A percentile compares a stretch with the other conserved stretches of the same genome.
phyloP scores from a whole-genome alignment of 2,113 vertebrate genomes.

The Xenopus laevis region DNA sequence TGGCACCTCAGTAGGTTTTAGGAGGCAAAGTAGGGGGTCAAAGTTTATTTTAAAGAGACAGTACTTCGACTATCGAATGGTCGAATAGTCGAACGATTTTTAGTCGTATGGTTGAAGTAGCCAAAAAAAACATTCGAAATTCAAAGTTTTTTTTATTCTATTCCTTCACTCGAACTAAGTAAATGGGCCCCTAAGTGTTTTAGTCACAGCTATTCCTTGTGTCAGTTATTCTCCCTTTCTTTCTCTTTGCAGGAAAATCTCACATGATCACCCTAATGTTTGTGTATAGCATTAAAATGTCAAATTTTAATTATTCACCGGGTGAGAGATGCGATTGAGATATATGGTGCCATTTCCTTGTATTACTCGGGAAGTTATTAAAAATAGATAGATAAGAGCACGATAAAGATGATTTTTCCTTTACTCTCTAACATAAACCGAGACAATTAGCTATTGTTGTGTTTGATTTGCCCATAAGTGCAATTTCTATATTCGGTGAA shows the following conservation, averaged over 20 bases:
- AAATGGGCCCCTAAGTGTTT: not conserved
- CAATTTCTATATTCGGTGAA: conserved; percentile 13
- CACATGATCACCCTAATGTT: conserved; percentile 18
- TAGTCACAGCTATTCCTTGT: conserved; percentile 29
- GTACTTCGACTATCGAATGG: no score
- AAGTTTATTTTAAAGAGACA: no score
- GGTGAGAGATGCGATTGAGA: conserved; percentile 36
- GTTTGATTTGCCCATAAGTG: not conserved
- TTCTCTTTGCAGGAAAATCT: conserved; percentile 2
- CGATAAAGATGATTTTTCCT: conserved; percentile 11
- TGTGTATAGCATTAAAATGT: conserved; percentile 35
- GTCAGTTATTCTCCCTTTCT: not conserved
- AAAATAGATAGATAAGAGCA: conserved; percentile 27
- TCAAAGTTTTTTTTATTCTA: no score
- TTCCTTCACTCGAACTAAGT: no score
- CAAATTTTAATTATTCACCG: conserved; percentile 34
- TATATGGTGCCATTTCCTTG: conserved; percentile 36
- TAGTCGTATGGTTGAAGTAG: no score
- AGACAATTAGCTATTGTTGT: not conserved
- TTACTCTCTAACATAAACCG: not conserved
- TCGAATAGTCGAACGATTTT: no score
- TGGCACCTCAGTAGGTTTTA: no score
- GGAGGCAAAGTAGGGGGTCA: no score
- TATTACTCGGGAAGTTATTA: conserved; percentile 34
- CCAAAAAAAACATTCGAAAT: no score